Percentiles rank a stretch among this genome's conserved stretches.
These are phyloP conservation scores for Pygmarrhopalites habei DNA, from an alignment of 1,140 invertebrate genomes.

Conservation along the genomic window DNA sequence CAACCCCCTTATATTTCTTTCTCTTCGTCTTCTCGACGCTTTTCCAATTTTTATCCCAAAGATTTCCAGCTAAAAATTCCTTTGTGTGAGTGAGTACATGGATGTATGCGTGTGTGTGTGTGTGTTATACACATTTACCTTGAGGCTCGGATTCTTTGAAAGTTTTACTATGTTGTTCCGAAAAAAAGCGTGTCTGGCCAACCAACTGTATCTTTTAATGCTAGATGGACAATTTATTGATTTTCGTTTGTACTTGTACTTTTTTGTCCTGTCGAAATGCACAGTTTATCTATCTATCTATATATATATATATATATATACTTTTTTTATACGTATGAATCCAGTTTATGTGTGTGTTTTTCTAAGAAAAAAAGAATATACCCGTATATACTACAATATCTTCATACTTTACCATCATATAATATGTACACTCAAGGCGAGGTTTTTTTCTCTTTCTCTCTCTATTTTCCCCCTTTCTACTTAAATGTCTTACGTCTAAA, in stretches of 20 bases:
- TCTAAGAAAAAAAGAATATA: no score
- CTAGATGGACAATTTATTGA: constrained; percentile 16
- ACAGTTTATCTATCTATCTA: constrained; percentile 4
- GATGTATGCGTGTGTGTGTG: no score
- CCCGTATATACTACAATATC: no score
- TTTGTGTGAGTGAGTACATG: no score
- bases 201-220: constrained; percentile 8
- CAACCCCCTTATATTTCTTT: not conserved
- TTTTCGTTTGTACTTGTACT: constrained; percentile 11
- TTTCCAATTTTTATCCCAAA: not conserved
- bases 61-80: no score
- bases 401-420: no score
- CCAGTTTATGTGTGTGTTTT: no score
- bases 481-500: not conserved
- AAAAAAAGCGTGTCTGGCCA: not conserved
- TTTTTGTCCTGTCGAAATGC: constrained; percentile 6
- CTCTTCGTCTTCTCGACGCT: not conserved
- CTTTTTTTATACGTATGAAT: no score
- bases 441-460: no score
- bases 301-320: constrained; percentile 4
- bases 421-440: no score
- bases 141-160: constrained; percentile 4
- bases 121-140: not conserved
- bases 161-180: not conserved
- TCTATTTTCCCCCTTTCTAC: no score